These are phyloP conservation scores for Lucilia sericata DNA, from an alignment of 1,140 invertebrate genomes.

Conservation along the genomic window DNA sequence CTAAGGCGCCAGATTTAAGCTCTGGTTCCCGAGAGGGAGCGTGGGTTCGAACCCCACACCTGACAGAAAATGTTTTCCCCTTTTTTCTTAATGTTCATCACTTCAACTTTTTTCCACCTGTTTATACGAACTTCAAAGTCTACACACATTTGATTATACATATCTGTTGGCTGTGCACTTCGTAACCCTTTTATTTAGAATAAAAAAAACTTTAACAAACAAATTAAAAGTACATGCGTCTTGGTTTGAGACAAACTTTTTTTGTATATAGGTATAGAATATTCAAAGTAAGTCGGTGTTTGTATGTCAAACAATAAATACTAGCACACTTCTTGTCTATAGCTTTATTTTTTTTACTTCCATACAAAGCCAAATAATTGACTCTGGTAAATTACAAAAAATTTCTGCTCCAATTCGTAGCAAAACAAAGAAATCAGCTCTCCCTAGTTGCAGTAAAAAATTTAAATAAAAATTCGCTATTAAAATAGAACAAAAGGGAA, in stretches of 20 bases:
- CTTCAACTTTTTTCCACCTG: no score
- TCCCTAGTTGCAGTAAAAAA: neutral
- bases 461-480: neutral
- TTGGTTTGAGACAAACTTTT: no score
- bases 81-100: no score
- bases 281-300: neutral
- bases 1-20: conserved; percentile 78
- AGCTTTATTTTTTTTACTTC: conserved; percentile 51
- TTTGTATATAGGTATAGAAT: neutral
- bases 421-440: neutral
- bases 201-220: no score
- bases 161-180: no score
- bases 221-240: no score
- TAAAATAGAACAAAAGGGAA: neutral
- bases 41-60: conserved; percentile 78
- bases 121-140: no score
- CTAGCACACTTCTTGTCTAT: neutral
- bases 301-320: neutral
- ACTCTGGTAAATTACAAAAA: neutral
- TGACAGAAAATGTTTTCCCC: conserved; percentile 53
- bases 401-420: neutral
- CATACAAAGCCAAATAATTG: conserved; percentile 10
- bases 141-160: no score
- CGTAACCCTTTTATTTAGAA: no score
- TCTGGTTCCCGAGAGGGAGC: conserved; percentile 75